Base-by-base conservation (phyloP, 1,140 invertebrate genomes). In the Chymomyza costata region DNA sequence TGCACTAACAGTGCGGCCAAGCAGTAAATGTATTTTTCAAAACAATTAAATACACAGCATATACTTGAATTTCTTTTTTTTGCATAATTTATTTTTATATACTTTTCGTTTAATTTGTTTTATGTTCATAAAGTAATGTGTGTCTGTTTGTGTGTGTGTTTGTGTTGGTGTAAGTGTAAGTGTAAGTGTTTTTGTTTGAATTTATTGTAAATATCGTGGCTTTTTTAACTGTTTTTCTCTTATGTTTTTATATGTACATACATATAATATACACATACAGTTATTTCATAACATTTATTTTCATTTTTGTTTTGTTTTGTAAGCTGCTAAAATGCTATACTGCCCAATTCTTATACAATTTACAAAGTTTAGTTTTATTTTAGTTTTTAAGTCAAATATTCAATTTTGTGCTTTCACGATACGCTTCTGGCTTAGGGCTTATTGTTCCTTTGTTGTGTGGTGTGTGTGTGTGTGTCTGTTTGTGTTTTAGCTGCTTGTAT, bases 1-100 rank as follows among this genome's bases (percentile, higher is more conserved):
- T 28, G 25, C 25, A 28, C 10, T 28, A 6, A 5, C 25, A 28
- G 25, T 28, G 25, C 25, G 5, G 25, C 25, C 25, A 28, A 28
- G 25, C 25, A 28, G 25, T 28, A n/a, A n/a, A n/a, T n/a, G n/a
- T n/a, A n/a, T n/a, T n/a, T n/a, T n/a, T n/a, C n/a, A n/a, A n/a
- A n/a, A n/a, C n/a, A n/a, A n/a, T n/a, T n/a, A n/a, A n/a, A n/a
- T n/a, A n/a, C n/a, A n/a, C n/a, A n/a, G n/a, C n/a, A n/a, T n/a
- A n/a, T n/a, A n/a, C n/a, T n/a, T n/a, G 46, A 60, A 64, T 49
- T 58, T 64, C 60, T 44, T 64, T 64, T 57, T 56, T 52, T 76
- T 76, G 71, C 71, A 76, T 76, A 76, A 76, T 78, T 76, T 76
- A 73, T 76, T 76, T 58, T 76, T 71, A 76, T 76, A 78, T 76